Evolutionary conservation across 2,113 vertebrate genomes (phyloP).

Genomic region (Geococcyx californianus): DNA sequence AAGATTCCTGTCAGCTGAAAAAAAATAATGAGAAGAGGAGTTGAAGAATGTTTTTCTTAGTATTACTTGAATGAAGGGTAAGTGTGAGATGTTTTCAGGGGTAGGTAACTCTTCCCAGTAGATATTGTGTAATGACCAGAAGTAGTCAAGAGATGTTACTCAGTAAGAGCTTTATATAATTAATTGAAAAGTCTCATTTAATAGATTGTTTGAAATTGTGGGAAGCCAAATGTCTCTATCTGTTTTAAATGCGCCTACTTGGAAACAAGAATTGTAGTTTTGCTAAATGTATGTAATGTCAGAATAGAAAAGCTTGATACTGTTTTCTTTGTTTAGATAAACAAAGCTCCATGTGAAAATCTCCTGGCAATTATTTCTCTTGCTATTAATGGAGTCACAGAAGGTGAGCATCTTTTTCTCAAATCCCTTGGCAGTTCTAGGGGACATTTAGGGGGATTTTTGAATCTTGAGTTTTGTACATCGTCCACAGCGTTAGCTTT

Average conservation of each 20-base stretch:
- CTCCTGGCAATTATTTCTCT: constrained; percentile 93
- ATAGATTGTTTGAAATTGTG: background rate
- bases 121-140: background rate
- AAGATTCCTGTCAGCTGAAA: background rate
- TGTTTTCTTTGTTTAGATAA: constrained; percentile 77
- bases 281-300: background rate
- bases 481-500: background rate
- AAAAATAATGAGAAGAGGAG: background rate
- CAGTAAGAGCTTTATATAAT: background rate
- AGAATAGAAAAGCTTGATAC: background rate
- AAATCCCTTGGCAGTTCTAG: background rate
- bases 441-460: background rate
- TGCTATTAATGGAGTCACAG: constrained; percentile 92
- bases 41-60: background rate
- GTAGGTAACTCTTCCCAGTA: background rate
- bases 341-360: constrained; percentile 87
- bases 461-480: background rate
- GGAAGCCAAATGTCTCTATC: background rate
- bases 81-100: background rate
- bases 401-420: constrained; percentile 79
- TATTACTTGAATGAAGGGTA: background rate
- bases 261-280: background rate
- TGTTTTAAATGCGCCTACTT: background rate
- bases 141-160: background rate
- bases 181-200: background rate